A percentile compares a stretch with the other conserved stretches of the same genome.
Conservation (phyloP, 2,888 invertebrate genomes). For the Orthonevra nobilis region DNA sequence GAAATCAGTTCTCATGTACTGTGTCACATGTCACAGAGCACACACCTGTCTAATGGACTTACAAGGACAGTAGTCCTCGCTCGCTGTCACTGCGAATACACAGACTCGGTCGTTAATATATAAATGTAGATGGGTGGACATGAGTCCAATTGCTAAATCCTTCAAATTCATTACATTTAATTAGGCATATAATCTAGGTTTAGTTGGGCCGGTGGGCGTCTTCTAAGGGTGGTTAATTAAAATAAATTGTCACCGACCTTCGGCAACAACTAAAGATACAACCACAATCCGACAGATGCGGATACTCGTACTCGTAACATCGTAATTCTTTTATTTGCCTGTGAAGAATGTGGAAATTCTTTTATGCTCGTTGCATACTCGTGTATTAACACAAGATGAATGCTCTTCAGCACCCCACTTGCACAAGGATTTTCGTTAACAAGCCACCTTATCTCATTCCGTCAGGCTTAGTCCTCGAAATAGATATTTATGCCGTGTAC, state of each 20-base stretch:
- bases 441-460: neutral
- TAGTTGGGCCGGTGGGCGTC: too few relatives aligned
- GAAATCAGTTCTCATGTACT: conserved; percentile 55
- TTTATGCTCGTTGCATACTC: conserved; percentile 13
- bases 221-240: conserved; percentile 44
- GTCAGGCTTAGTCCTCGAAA: conserved; percentile 7
- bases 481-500: conserved; percentile 50
- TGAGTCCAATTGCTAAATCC: conserved; percentile 1
- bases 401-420: neutral
- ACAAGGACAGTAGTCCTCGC: conserved; percentile 42
- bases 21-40: conserved; percentile 56
- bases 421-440: too few relatives aligned
- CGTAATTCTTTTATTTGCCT: too few relatives aligned
- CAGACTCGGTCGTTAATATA: too few relatives aligned
- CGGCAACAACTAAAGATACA: neutral
- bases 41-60: conserved; percentile 59
- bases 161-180: conserved; percentile 44
- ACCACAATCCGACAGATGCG: neutral
- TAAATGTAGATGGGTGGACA: conserved; percentile 10
- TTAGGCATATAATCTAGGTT: conserved; percentile 2
- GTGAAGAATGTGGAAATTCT: too few relatives aligned
- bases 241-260: conserved; percentile 20
- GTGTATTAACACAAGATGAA: conserved; percentile 37
- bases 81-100: neutral
- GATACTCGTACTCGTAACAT: neutral